Evolutionary conservation across 2,113 vertebrate genomes (phyloP).

Genomic region (Merops nubicus): DNA sequence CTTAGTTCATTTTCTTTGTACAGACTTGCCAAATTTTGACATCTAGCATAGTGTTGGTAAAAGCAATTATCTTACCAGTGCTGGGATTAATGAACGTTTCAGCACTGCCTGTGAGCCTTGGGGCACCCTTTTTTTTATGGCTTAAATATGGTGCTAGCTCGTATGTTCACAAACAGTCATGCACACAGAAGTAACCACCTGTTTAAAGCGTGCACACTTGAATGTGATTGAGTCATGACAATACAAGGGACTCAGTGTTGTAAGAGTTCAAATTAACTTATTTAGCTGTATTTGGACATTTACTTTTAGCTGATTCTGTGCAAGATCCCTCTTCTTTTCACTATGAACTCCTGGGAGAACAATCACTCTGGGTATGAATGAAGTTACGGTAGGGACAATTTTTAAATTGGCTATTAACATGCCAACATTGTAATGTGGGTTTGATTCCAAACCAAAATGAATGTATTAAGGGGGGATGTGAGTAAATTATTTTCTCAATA

Average conservation of each 20-base stretch:
- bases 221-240: neutral
- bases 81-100: constrained; percentile 55
- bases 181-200: constrained; percentile 19
- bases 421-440: constrained; percentile 50
- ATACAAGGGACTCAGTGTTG: constrained; percentile 13
- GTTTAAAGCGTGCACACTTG: neutral
- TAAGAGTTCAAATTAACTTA: constrained; percentile 62
- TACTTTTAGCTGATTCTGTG: constrained; percentile 4
- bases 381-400: constrained; percentile 32
- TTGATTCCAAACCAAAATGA: constrained; percentile 78
- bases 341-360: constrained; percentile 22
- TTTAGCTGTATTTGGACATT: constrained; percentile 60
- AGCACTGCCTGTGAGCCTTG: constrained; percentile 41
- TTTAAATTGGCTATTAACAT: constrained; percentile 56
- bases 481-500: constrained; percentile 79
- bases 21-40: constrained; percentile 64
- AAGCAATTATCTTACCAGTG: constrained; percentile 59
- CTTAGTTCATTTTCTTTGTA: constrained; percentile 64
- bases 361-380: constrained; percentile 63
- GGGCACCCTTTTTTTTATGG: constrained; percentile 43
- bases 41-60: constrained; percentile 39
- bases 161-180: constrained; percentile 12
- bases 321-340: constrained; percentile 18
- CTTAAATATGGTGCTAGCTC: constrained; percentile 61
- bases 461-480: constrained; percentile 73